Conservation (phyloP, 2,888 invertebrate genomes). For the Cataglyphis altisquamis region DNA sequence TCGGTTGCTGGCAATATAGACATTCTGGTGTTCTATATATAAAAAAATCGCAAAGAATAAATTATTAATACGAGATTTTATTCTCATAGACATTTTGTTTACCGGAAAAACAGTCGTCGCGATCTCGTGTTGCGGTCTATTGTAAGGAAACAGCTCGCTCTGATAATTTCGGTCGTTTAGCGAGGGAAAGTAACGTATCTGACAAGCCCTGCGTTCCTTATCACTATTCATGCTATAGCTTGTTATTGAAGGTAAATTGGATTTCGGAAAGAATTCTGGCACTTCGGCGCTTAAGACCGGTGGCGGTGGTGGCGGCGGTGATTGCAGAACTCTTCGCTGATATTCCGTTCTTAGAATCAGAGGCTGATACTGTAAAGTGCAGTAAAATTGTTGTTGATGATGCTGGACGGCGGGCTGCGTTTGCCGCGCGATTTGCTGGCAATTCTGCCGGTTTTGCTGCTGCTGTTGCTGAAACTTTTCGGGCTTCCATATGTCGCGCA, state of each 20-base stretch:
- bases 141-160: constrained; percentile 80
- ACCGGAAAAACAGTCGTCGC: constrained; percentile 79
- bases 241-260: constrained; percentile 44
- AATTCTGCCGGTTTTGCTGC: constrained; percentile 52
- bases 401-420: constrained; percentile 32
- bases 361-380: constrained; percentile 68
- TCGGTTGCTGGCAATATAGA: constrained; percentile 77
- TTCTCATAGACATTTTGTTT: constrained; percentile 13
- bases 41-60: constrained; percentile 1
- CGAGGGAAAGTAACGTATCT: constrained; percentile 78
- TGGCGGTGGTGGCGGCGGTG: constrained; percentile 66
- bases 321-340: constrained; percentile 52
- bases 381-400: constrained; percentile 70
- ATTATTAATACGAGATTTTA: neutral
- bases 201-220: constrained; percentile 65
- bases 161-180: constrained; percentile 79
- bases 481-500: constrained; percentile 78
- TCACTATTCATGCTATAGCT: constrained; percentile 47
- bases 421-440: constrained; percentile 34
- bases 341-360: constrained; percentile 63
- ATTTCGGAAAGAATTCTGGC: constrained; percentile 84
- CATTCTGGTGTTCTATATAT: constrained; percentile 76
- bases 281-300: constrained; percentile 78
- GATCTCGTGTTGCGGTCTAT: constrained; percentile 66
- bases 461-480: constrained; percentile 56